These are phyloP conservation scores for Scaptomyza parva DNA, from an alignment of 2,888 invertebrate genomes.

Conservation along the genomic window DNA sequence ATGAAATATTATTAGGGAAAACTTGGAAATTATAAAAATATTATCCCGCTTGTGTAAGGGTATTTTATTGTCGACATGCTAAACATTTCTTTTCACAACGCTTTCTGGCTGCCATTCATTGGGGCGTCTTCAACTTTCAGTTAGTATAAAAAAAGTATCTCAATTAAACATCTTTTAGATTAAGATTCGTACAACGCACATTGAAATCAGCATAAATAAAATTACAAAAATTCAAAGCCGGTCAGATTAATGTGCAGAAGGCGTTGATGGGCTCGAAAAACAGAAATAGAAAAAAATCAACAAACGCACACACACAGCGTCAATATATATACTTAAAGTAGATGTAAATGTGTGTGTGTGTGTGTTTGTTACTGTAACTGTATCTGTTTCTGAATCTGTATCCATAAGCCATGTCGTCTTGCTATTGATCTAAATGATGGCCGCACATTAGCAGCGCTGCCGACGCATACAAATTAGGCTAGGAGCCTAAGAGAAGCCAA, in stretches of 20 bases:
- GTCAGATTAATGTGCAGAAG: slow-evolving; percentile 66
- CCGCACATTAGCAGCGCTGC: slow-evolving; percentile 71
- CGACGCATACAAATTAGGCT: slow-evolving; percentile 75
- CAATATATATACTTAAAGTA: slow-evolving; percentile 4
- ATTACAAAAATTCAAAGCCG: slow-evolving; percentile 60
- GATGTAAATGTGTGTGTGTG: slow-evolving; percentile 12
- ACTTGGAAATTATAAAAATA: too few relatives aligned
- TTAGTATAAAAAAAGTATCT: slow-evolving; percentile 46
- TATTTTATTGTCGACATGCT: background rate
- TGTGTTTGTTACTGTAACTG: too few relatives aligned
- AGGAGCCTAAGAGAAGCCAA: slow-evolving; percentile 3
- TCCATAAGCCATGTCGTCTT: slow-evolving; percentile 40
- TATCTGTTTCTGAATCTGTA: too few relatives aligned
- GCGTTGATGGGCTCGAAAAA: slow-evolving; percentile 48
- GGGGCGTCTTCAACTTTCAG: slow-evolving; percentile 3
- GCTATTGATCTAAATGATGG: slow-evolving; percentile 77
- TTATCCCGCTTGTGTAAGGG: too few relatives aligned
- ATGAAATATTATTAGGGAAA: too few relatives aligned
- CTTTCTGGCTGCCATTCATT: slow-evolving; percentile 8
- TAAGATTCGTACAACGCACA: slow-evolving; percentile 18
- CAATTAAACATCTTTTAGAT: slow-evolving; percentile 56
- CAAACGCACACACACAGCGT: slow-evolving; percentile 7
- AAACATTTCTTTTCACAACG: background rate
- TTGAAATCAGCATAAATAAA: slow-evolving; percentile 73
- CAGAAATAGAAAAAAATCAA: slow-evolving; percentile 15